Percentiles rank a stretch among this genome's conserved stretches.
These are phyloP conservation scores for Dendronephthya gigantea DNA, from an alignment of 64 coral and sea anemone species.

Conservation along the genomic window DNA sequence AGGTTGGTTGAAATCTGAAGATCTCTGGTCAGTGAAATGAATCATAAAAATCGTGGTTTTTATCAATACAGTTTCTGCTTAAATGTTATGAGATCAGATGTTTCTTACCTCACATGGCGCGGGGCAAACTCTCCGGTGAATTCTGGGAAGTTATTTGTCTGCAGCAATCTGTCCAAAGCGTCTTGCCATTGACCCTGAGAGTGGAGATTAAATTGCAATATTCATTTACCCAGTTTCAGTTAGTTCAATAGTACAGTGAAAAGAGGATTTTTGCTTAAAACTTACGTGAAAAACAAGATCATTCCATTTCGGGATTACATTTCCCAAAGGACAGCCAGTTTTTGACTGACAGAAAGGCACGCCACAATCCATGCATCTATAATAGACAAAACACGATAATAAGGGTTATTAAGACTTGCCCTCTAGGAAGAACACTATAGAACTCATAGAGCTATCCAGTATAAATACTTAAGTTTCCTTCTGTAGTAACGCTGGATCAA, in stretches of 20 bases:
- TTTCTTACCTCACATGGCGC: conserved; percentile 73
- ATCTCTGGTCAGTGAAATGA: too few species aligned
- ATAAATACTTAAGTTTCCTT: too few species aligned
- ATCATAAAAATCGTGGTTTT: too few species aligned
- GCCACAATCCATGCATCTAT: conserved; percentile 90
- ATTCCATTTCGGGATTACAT: conserved; percentile 96
- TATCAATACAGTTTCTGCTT: too few species aligned
- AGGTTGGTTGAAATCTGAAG: too few species aligned
- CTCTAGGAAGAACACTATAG: not conserved
- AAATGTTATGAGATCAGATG: not conserved
- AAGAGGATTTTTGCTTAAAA: not conserved
- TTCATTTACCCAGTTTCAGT: too few species aligned
- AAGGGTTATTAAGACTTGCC: too few species aligned
- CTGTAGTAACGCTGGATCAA: too few species aligned
- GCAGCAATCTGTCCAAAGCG: conserved; percentile 63
- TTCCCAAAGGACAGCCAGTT: conserved; percentile 87
- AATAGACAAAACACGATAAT: too few species aligned
- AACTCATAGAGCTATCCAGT: too few species aligned
- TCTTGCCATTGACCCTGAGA: conserved; percentile 77
- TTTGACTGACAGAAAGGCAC: conserved; percentile 92
- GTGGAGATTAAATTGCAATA: not conserved
- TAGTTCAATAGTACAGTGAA: too few species aligned
- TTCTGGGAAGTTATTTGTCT: conserved; percentile 91
- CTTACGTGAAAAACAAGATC: conserved; percentile 95
- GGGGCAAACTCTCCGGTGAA: conserved; percentile 91